Evolutionary conservation across 1,140 invertebrate genomes (phyloP).

Genomic region (Linepithema humile): DNA sequence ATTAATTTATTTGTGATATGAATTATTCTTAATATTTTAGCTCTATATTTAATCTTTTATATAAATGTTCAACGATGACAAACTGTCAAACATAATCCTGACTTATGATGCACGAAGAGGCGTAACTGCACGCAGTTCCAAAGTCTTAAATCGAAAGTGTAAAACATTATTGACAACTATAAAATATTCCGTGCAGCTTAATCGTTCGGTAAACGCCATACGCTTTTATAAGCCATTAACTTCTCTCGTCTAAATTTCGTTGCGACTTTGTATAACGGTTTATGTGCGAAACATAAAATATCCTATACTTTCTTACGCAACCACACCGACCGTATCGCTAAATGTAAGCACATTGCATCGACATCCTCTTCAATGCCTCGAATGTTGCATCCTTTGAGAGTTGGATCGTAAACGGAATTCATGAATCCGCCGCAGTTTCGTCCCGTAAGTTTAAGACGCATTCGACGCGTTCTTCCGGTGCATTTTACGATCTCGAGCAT

Average conservation of each 20-base stretch:
- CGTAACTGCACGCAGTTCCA: too few species aligned
- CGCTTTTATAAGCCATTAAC: background rate
- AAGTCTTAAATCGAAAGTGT: too few species aligned
- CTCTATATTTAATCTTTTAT: too few species aligned
- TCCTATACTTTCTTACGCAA: background rate
- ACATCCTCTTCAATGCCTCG: background rate
- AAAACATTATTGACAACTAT: too few species aligned
- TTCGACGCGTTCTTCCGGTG: conserved; percentile 11
- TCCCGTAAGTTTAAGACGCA: conserved; percentile 14
- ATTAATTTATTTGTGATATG: too few species aligned
- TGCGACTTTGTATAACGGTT: background rate
- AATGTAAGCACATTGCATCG: background rate
- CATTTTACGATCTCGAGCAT: conserved; percentile 7
- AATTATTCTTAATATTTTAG: too few species aligned
- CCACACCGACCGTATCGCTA: background rate
- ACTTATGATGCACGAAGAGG: too few species aligned
- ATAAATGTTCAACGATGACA: too few species aligned
- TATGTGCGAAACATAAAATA: background rate
- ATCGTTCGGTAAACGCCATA: background rate
- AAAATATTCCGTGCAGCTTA: background rate
- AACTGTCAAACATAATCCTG: too few species aligned
- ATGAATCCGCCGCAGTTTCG: conserved; percentile 47
- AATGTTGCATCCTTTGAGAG: conserved; percentile 5
- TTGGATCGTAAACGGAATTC: conserved; percentile 37
- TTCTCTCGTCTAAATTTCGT: background rate